These are phyloP conservation scores for Halcyon malimbica DNA, from an alignment of 2,113 vertebrate species.

Conservation along the genomic window DNA sequence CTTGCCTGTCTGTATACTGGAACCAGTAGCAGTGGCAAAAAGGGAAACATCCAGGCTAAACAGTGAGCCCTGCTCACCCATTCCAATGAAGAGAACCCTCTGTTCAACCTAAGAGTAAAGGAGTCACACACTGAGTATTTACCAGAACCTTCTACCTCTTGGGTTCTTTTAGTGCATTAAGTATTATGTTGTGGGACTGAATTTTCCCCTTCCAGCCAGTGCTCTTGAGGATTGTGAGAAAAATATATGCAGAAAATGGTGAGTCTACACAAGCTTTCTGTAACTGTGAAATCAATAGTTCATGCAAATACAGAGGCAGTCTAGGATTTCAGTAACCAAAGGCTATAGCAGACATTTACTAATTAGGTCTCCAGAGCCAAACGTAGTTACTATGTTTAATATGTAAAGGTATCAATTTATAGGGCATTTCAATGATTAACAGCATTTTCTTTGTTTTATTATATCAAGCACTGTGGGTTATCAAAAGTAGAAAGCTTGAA, in stretches of 20 bases:
- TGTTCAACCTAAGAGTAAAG: neutral
- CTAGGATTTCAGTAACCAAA: neutral
- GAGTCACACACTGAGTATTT: neutral
- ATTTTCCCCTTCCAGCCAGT: neutral
- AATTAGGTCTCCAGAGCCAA: conserved; percentile 1
- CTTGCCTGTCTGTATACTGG: neutral
- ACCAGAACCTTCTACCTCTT: neutral
- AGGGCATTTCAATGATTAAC: conserved; percentile 14
- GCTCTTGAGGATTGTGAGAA: neutral
- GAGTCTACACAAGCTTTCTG: neutral
- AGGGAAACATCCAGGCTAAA: neutral
- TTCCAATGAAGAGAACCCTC: neutral
- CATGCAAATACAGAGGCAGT: neutral
- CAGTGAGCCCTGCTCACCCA: fast-evolving
- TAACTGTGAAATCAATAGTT: neutral
- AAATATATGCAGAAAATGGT: neutral
- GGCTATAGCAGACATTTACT: neutral
- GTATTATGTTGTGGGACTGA: neutral
- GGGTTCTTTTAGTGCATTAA: neutral
- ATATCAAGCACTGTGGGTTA: neutral
- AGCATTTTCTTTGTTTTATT: conserved; percentile 21
- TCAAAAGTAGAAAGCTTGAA: neutral
- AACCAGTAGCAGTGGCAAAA: neutral
- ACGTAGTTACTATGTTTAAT: neutral
- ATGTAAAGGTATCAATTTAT: neutral